Base-by-base conservation (phyloP, 2,888 invertebrate genomes). In the Habroteleia sp. region DNA sequence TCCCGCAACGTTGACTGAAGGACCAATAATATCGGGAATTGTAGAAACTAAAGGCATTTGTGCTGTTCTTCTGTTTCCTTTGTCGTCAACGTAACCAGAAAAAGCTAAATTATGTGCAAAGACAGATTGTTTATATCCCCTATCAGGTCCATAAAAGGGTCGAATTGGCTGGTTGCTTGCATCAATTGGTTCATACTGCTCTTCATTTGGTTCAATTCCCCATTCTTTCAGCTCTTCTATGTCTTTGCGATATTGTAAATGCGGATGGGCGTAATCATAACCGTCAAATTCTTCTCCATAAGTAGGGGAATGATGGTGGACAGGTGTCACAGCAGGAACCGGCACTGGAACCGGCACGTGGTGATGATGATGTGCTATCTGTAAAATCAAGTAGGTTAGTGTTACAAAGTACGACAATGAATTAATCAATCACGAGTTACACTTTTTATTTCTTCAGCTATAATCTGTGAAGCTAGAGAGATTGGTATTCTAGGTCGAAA, bases 331-430 rank as follows among this genome's bases (percentile, higher is more conserved):
- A 2, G 84, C 75, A 20, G 89, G 89, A 1, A 89, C 81, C 2
- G 88, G 87, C 6, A 89, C 88, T 3, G 89, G 89, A 17, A 89
- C 89, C 16, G 89, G 89, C 23, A 89, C 91, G 87, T 93, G 91
- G 74, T 93, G 93, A 88, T 95, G 93, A 80, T 93, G 93, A 89
- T 95, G 95, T 29, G 94, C 93, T 68, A 95, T 93, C 89, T 94
- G 90, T 10, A 76, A 80, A 27, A 63, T 74, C 56, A 68, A 63
- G 31, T 63, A 41, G 62, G 62, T 74, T 54, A 68, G 52, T 68
- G 20, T 60, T 48, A 63, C 48, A 14, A 10, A 1, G 3, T 35
- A 13, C 4, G 14, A 42, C 33, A 29, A 41, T 56, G 31, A 41
- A 60, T 60, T 35, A 41, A 44, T 56, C 29, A 27, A 37, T 46